These are phyloP conservation scores for Natrix natrix DNA, from an alignment of 2,797 vertebrate genomes.

Conservation along the genomic window DNA sequence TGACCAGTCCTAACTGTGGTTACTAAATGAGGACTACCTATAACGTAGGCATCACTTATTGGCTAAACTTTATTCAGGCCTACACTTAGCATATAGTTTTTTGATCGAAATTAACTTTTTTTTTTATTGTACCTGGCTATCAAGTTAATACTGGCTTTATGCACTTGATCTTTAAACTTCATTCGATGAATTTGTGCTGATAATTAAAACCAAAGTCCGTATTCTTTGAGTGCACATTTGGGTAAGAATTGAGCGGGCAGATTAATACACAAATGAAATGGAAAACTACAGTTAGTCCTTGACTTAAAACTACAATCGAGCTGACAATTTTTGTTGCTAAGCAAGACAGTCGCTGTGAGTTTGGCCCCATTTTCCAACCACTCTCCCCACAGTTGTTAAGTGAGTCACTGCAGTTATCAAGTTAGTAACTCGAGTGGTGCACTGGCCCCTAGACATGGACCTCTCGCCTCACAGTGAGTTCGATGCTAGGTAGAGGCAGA, in stretches of 20 bases:
- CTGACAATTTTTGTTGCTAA: too few species aligned
- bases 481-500: too few species aligned
- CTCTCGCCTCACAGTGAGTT: too few species aligned
- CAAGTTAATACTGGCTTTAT: slow-evolving; percentile 32
- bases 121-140: slow-evolving; percentile 44
- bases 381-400: too few species aligned
- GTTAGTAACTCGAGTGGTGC: too few species aligned
- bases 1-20: neutral
- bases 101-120: slow-evolving; percentile 1
- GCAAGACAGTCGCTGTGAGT: too few species aligned
- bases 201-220: slow-evolving; percentile 1
- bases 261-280: neutral
- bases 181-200: slow-evolving; percentile 18
- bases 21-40: neutral
- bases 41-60: neutral
- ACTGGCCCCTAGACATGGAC: too few species aligned
- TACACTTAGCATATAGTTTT: slow-evolving; percentile 30
- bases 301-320: too few species aligned
- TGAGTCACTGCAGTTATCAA: too few species aligned
- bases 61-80: neutral
- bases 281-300: neutral
- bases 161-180: slow-evolving; percentile 26
- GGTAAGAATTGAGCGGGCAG: neutral
- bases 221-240: slow-evolving; percentile 3
- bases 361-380: too few species aligned